These are phyloP conservation scores for Laothoe populi DNA, from an alignment of 2,888 invertebrate species.

Conservation along the genomic window DNA sequence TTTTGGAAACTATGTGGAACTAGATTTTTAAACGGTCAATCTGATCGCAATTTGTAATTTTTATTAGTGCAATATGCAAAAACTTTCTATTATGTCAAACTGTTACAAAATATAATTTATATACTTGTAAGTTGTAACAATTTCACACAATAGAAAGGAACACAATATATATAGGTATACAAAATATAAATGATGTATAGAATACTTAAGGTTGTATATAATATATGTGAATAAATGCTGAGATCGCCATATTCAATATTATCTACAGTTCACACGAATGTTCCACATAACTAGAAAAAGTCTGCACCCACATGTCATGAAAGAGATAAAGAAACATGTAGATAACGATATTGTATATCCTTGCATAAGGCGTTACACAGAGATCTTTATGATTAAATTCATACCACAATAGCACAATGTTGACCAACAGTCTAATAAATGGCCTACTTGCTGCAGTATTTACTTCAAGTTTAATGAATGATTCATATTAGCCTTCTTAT, in stretches of 20 bases:
- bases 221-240: too few species aligned
- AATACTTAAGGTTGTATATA: too few species aligned
- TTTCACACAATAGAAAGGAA: too few species aligned
- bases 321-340: too few species aligned
- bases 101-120: background rate
- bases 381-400: background rate
- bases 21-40: background rate
- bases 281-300: too few species aligned
- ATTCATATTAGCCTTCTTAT: constrained; percentile 56
- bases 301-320: too few species aligned
- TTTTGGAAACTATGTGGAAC: constrained; percentile 3
- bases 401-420: background rate
- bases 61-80: background rate
- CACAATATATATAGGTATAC: too few species aligned
- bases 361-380: too few species aligned
- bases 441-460: constrained; percentile 59
- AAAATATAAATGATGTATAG: too few species aligned
- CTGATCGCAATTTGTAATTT: background rate
- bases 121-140: too few species aligned
- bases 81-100: background rate
- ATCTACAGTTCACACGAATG: too few species aligned
- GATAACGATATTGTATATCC: background rate
- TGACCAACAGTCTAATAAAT: constrained; percentile 38
- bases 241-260: too few species aligned
- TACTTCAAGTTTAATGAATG: constrained; percentile 60